Base-by-base conservation (phyloP, 2,797 vertebrate species). In the Valencia hispanica region DNA sequence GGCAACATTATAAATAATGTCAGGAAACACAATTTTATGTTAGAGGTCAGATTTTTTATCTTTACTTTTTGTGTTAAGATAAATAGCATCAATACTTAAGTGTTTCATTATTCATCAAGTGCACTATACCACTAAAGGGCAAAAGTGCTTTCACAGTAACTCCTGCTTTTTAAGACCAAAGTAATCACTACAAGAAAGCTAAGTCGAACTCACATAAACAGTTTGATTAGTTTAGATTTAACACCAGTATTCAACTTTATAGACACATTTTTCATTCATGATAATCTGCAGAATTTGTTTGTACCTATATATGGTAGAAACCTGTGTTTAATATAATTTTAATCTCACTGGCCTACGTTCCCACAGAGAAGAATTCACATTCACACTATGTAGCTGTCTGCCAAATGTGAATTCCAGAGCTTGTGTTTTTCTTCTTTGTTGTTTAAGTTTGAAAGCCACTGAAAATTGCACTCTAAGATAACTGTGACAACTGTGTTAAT, bases 281-380 rank as follows among this genome's bases (percentile, higher is more conserved):
- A 61, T 72, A 81, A 48, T 83, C 53, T 39, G 17, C 69, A 41
- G 48, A 22, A 63, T 78, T 78, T 22, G 41, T 84, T 73, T 84
- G 69, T 81, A 65, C 77, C 57, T 72, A 82, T 66, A 85, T 81
- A 72, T 59, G 20, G 68, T 71, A 83, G 72, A 80, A 75, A 69
- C 53, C 34, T 39, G 12, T 68, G 76, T 86, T 88, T 55, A 79
- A 80, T 82, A 74, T 77, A 75, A 78, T 77, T 68, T 82, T 86
- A 70, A 77, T 86, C 61, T 88, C 72, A 36, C 55, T 77, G 82
- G 77, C 83, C 76, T 70, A 57, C 78, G 68, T 73, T 70, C 77
- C 83, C 68, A 79, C 81, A 57, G 79, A 88, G 68, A 75, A 75
- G 66, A 18, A 14, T 36, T 50, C 66, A 61, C 53, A 48, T 79